A percentile compares a stretch with the other conserved stretches of the same genome.
Conservation (phyloP, 2,797 vertebrate genomes). For the Lacerta agilis region DNA sequence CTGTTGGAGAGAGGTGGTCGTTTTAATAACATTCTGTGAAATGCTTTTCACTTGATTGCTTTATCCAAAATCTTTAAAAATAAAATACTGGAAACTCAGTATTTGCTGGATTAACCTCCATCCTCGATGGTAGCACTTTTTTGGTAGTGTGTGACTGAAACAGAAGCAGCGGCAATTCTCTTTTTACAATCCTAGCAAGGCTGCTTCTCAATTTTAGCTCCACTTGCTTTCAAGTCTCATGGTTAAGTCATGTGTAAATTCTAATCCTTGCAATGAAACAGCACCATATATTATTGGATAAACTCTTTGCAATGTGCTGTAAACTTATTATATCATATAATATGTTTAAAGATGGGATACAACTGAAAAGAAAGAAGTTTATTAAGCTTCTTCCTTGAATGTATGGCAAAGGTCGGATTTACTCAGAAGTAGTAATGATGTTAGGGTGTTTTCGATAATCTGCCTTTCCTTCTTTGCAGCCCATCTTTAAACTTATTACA, state of each 20-base stretch:
- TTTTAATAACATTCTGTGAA: not conserved
- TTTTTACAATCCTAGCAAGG: conserved; percentile 40
- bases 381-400: conserved; percentile 43
- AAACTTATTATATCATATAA: conserved; percentile 46
- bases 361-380: conserved; percentile 25
- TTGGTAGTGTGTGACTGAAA: conserved; percentile 50
- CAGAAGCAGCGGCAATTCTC: not conserved
- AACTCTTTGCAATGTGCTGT: too few species aligned
- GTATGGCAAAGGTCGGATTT: conserved; percentile 23
- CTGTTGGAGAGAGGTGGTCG: not conserved
- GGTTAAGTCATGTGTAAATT: conserved; percentile 63
- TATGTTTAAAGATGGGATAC: conserved; percentile 56
- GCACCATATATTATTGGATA: conserved; percentile 45
- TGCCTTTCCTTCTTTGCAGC: conserved; percentile 28
- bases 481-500: conserved; percentile 59
- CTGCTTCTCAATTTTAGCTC: conserved; percentile 38
- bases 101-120: conserved; percentile 14
- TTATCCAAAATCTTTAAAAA: conserved; percentile 19
- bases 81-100: not conserved
- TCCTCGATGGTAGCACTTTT: not conserved
- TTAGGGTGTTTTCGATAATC: conserved; percentile 18
- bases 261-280: conserved; percentile 58
- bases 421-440: conserved; percentile 2
- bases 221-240: conserved; percentile 51
- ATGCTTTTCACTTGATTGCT: conserved; percentile 35